phyloP scores from a whole-genome alignment of 2,888 invertebrate species.

The Scaptomyza parva region DNA sequence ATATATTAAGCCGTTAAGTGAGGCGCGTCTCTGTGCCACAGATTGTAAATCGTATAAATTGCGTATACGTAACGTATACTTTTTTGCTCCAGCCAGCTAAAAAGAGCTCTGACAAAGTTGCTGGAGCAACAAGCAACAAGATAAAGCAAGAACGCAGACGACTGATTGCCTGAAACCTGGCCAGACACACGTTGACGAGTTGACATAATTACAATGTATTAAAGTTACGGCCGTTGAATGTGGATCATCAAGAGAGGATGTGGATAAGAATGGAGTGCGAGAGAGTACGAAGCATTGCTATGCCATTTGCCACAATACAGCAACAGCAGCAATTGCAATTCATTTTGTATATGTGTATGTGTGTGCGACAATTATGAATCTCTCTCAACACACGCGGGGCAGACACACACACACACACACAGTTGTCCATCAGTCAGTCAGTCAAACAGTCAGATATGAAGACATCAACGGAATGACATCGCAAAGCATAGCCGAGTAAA shows the following conservation, averaged over 20 bases:
- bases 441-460: constrained; percentile 50
- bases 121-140: constrained; percentile 17
- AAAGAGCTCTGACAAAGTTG: constrained; percentile 25
- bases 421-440: constrained; percentile 33
- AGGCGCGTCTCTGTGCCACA: constrained; percentile 60
- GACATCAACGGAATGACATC: constrained; percentile 52
- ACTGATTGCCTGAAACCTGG: constrained; percentile 1
- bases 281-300: constrained; percentile 11
- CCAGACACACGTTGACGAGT: constrained; percentile 43
- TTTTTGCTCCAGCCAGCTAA: constrained; percentile 6
- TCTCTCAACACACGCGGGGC: too few relatives aligned
- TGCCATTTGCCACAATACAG: constrained; percentile 25
- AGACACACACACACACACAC: constrained; percentile 4
- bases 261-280: constrained; percentile 21
- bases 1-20: constrained; percentile 80
- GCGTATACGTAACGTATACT: constrained; percentile 58
- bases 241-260: constrained; percentile 28
- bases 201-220: constrained; percentile 77
- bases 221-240: constrained; percentile 59
- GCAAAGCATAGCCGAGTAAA: constrained; percentile 20
- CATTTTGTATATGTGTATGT: constrained; percentile 31
- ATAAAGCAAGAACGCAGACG: constrained; percentile 10
- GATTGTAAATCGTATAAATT: constrained; percentile 65
- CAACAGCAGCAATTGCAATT: constrained; percentile 24
- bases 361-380: constrained; percentile 69